Evolutionary conservation across 2,797 vertebrate genomes (phyloP), one percentile per base, ranked within the genome.

Genomic region (Sandelia bainsii): DNA sequence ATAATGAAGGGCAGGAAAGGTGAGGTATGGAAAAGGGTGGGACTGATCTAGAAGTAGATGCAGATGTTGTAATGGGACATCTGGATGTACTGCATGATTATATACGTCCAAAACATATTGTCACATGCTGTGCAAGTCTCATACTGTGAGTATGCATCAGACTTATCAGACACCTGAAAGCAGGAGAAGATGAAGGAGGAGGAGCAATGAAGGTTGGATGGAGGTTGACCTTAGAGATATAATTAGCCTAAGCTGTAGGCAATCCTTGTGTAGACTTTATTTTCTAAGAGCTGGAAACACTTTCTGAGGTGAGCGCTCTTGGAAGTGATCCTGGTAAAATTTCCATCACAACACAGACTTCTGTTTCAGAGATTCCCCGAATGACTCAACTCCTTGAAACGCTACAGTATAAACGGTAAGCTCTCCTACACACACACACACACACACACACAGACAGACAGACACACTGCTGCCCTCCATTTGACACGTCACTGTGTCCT

Each of bases 351-450:
- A 74, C 52, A 48, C 60, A 69, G 80, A 77, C 73, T 81, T 87
- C 53, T 77, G 77, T 86, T 87, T 75, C 62, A 74, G 83, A 89
- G 79, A 72, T 85, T 88, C 83, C 81, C 85, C 49, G 69, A 85
- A 87, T 89, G 90, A 89, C 83, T 92, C 82, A 87, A 87, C 86
- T 77, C 66, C 69, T 79, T 69, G 72, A 90, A 80, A 89, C 34
- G 48, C 85, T 73, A 69, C 88, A 73, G 75, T 69, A 65, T 60
- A 83, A 84, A 75, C 29, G 2, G 64, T 69, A 59, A 66, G 62
- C 81, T 69, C 70, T 56, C 58, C 13, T 6, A 44, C 42, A 72
- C 46, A 72, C 59, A 51, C 48, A 66, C 54, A 52, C 58, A 66
- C 63, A 73, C 53, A 72, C 51, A 69, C 25, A 40, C 53, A n/a